Conservation (phyloP, 2,797 vertebrate genomes). For the Platyrinchus mystaceus region DNA sequence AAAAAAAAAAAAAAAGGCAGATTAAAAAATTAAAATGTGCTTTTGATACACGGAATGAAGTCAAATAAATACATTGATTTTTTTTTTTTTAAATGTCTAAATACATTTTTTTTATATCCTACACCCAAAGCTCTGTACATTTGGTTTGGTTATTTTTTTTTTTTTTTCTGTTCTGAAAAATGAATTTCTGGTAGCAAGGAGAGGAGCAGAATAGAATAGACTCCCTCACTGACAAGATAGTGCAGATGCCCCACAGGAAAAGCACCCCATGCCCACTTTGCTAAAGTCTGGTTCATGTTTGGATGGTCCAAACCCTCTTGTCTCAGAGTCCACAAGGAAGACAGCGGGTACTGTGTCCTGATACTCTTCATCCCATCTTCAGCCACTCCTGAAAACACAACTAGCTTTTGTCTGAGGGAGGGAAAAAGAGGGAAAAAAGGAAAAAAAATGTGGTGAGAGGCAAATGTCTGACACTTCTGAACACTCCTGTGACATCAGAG, state of each 20-base stretch:
- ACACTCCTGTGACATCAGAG: background rate
- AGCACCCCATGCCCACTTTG: conserved; percentile 55
- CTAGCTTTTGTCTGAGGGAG: conserved; percentile 76
- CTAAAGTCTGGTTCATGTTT: conserved; percentile 21
- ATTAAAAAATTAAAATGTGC: conserved; percentile 82
- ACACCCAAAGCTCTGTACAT: conserved; percentile 94
- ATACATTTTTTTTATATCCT: conserved; percentile 83
- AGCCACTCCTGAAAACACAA: conserved; percentile 52
- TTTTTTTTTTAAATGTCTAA: conserved; percentile 73
- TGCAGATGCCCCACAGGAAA: conserved; percentile 73
- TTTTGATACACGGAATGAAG: conserved; percentile 86
- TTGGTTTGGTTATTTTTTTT: conserved; percentile 78
- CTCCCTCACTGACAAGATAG: conserved; percentile 69
- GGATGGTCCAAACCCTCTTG: conserved; percentile 55
- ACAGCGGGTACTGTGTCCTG: conserved; percentile 44
- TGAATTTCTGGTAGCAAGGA: conserved; percentile 67
- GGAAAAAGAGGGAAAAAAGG: background rate
- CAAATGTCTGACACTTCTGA: background rate
- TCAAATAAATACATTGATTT: conserved; percentile 97
- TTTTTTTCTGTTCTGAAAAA: conserved; percentile 54
- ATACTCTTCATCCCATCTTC: conserved; percentile 67
- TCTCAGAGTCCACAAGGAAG: conserved; percentile 62
- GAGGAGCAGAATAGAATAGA: conserved; percentile 35
- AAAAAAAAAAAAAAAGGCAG: conserved; percentile 56
- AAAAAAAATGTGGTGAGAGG: background rate